Evolutionary conservation across 2,797 vertebrate species (phyloP).

Genomic region (Poecilia picta): DNA sequence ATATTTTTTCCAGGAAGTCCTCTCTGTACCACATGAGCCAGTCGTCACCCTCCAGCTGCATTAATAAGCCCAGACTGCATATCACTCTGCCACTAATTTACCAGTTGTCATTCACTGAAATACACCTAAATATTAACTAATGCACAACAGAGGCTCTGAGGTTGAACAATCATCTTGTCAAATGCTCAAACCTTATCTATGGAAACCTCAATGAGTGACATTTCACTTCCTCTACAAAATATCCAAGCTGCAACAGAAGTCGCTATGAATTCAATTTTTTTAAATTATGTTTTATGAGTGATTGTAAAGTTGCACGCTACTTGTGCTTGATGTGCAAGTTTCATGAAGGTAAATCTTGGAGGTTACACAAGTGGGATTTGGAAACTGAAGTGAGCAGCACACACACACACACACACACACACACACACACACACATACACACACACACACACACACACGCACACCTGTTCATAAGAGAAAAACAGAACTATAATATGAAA

Average conservation of each 20-base stretch:
- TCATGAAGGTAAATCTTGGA: neutral
- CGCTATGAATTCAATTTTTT: neutral
- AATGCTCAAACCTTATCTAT: neutral
- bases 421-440: neutral
- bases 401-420: neutral
- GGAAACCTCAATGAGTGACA: neutral
- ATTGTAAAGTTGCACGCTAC: neutral
- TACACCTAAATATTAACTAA: conserved; percentile 1
- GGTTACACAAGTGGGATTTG: conserved; percentile 1
- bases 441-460: neutral
- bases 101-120: conserved; percentile 16
- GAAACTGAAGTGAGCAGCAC: conserved; percentile 10
- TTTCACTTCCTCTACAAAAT: neutral
- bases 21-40: neutral
- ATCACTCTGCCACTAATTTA: conserved; percentile 14
- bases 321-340: neutral
- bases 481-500: conserved; percentile 29
- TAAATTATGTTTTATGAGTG: neutral
- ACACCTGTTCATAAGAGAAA: neutral
- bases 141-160: neutral
- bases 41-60: neutral
- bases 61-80: neutral
- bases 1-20: neutral
- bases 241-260: neutral
- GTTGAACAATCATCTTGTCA: neutral